Evolutionary conservation across 1,140 invertebrate species (phyloP), one percentile per base, ranked within the genome.

Genomic region (Oryzaephilus surinamensis): DNA sequence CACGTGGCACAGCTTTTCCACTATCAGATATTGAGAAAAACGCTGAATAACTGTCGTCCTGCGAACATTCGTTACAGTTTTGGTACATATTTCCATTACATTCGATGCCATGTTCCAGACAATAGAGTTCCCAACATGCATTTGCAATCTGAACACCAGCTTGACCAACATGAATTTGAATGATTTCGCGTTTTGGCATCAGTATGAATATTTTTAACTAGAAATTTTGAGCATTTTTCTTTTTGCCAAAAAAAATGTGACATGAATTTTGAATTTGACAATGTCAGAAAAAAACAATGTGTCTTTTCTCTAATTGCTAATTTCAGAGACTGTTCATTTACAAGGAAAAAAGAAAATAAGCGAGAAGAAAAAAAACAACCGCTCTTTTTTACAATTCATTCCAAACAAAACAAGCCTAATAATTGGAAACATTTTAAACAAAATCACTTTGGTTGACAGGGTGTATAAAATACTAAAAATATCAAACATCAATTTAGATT

Each of bases 51-150:
- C 73, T 76, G 45, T 79, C 74, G 34, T 76, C 67, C 46, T 4
- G 51, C 54, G 34, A 46, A 27, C 50, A 50, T 45, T 58, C 24
- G 36, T 49, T 52, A 39, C 57, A 55, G 29, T 57, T 52, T 10
- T 48, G 48, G 16, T 52, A 19, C 75, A 78, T 78, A 62, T 73
- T 70, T 28, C 73, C 74, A 57, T 77, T 73, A 43, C 72, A 72
- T 60, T 77, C 74, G 61, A 91, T 90, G 41, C 86, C 86, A 70
- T 92, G 89, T 64, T 94, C 79, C 52, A 71, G 41, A 37, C 57
- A 60, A 38, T 60, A 60, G 30, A 60, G 46, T 54, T 78, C 77
- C 76, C 77, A 79, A 52, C 76, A 77, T 44, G 77, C 73, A 58
- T 79, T 79, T 41, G 76, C 81, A 55, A 84, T 84, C 37, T 60